Conservation (phyloP, 2,888 invertebrate genomes). For the Pediacus dermestoides region DNA sequence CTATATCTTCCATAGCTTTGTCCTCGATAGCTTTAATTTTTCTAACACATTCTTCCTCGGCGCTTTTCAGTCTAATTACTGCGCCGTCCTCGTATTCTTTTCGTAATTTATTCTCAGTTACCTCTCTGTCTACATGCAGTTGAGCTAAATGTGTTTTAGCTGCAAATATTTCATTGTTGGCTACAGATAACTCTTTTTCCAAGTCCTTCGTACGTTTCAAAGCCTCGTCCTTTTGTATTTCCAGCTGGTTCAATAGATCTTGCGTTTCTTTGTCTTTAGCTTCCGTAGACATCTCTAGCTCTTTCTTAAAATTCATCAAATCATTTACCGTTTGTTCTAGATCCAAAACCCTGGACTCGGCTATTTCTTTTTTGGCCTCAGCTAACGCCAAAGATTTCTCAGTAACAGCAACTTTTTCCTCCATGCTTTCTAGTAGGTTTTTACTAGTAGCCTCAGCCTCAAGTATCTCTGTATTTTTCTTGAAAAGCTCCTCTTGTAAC, state of each 20-base stretch:
- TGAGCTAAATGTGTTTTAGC: conserved; percentile 29
- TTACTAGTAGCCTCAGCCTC: conserved; percentile 30
- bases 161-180: conserved; percentile 31
- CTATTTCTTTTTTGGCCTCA: too few relatives aligned
- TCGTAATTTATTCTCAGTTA: conserved; percentile 24
- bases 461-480: conserved; percentile 30
- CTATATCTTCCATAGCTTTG: conserved; percentile 32
- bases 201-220: conserved; percentile 18
- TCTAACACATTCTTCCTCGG: conserved; percentile 34
- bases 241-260: conserved; percentile 39
- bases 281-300: conserved; percentile 33
- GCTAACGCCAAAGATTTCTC: too few relatives aligned
- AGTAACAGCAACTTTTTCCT: conserved; percentile 11
- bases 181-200: conserved; percentile 23
- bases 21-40: conserved; percentile 32
- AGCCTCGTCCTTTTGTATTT: conserved; percentile 37
- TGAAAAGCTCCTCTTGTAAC: conserved; percentile 48
- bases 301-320: conserved; percentile 24
- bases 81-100: conserved; percentile 28
- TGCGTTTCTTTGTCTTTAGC: conserved; percentile 40
- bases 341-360: too few relatives aligned
- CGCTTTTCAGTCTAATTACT: conserved; percentile 28
- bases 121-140: conserved; percentile 25
- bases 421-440: conserved; percentile 34
- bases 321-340: conserved; percentile 28